phyloP scores from a whole-genome alignment of 1,140 invertebrate species.

The Hycleus cichorii region DNA sequence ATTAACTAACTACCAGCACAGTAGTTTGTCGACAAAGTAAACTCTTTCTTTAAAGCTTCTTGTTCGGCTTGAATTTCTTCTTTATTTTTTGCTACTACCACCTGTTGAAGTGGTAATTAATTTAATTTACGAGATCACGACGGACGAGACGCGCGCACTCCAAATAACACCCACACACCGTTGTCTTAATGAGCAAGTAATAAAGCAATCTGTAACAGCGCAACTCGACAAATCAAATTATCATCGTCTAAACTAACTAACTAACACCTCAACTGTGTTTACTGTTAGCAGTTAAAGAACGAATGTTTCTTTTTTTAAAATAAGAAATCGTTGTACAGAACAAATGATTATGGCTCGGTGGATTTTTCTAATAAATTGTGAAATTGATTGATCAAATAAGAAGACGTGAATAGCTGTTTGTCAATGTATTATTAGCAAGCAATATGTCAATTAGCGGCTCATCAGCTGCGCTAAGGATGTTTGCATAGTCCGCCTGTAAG shows the following conservation, averaged over 20 bases:
- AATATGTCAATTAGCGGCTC: conserved; percentile 19
- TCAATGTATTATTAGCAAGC: conserved; percentile 5
- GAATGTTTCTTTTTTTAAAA: no score
- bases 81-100: conserved; percentile 15
- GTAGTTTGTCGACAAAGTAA: conserved; percentile 22
- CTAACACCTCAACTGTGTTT: no score
- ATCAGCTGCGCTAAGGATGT: conserved; percentile 11
- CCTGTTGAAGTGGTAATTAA: conserved; percentile 35
- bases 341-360: no score
- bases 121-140: conserved; percentile 34
- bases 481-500: conserved; percentile 14
- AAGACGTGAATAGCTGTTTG: no score
- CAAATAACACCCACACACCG: conserved; percentile 16
- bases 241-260: not conserved
- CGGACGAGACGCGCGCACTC: conserved; percentile 1
- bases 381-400: no score
- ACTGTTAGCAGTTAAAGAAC: no score
- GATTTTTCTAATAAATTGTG: no score
- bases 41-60: conserved; percentile 18
- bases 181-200: conserved; percentile 23
- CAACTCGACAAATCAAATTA: conserved; percentile 16
- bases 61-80: conserved; percentile 13
- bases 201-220: conserved; percentile 17
- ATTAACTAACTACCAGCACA: conserved; percentile 19
- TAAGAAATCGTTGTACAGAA: no score